Evolutionary conservation across 2,888 invertebrate species (phyloP).

Genomic region (Rosalia funebris): DNA sequence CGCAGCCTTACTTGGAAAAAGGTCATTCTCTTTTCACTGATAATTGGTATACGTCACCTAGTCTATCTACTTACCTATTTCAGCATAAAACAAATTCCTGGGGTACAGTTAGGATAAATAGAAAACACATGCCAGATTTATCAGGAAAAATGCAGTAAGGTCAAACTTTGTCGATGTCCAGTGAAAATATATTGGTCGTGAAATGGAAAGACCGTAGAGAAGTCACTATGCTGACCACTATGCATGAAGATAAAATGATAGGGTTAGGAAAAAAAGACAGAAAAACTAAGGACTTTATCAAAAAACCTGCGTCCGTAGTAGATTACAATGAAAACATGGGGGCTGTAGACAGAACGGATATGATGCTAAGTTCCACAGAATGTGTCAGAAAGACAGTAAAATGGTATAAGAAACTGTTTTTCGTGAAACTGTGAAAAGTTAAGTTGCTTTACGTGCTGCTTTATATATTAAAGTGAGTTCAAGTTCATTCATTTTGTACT

Average conservation of each 20-base stretch:
- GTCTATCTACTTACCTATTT: conserved; percentile 16
- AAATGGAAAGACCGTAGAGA: conserved; percentile 1
- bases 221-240: background rate
- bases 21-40: conserved; percentile 32
- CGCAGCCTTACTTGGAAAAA: conserved; percentile 29
- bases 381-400: conserved; percentile 40
- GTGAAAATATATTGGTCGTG: conserved; percentile 2
- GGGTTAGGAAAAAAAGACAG: background rate
- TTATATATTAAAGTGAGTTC: no score
- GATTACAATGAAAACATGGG: conserved; percentile 36
- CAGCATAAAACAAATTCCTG: conserved; percentile 25
- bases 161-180: background rate
- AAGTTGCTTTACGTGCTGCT: no score
- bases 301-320: conserved; percentile 51
- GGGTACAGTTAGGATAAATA: conserved; percentile 23
- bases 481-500: no score
- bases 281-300: background rate
- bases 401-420: conserved; percentile 51
- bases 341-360: conserved; percentile 47
- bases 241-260: background rate
- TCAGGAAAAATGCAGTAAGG: background rate
- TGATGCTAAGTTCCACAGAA: conserved; percentile 42
- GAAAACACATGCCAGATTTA: conserved; percentile 1
- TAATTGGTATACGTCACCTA: conserved; percentile 37
- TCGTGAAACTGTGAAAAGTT: no score